phyloP scores from a whole-genome alignment of 2,113 vertebrate genomes.

The Toxostoma redivivum region DNA sequence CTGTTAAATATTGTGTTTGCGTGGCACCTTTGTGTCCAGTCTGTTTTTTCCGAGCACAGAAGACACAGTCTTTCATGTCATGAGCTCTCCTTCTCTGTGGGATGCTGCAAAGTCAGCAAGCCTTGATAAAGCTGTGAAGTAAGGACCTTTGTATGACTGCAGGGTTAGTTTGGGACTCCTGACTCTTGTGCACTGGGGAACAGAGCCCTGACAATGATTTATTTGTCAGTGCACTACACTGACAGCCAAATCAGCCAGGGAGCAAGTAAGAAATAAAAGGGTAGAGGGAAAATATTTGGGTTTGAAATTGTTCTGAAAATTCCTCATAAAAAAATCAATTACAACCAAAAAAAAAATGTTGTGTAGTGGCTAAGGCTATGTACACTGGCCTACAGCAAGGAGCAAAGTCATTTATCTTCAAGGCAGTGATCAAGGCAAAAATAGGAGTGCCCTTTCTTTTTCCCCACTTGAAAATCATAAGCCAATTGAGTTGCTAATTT shows the following conservation, averaged over 20 bases:
- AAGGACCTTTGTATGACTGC: neutral
- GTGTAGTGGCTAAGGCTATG: neutral
- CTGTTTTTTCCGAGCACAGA: neutral
- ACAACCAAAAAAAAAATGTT: neutral
- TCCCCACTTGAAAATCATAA: neutral
- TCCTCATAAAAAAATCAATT: slow-evolving; percentile 66
- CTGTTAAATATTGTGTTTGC: neutral
- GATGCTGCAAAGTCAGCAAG: neutral
- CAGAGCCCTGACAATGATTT: slow-evolving; percentile 52
- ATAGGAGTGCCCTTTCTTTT: neutral
- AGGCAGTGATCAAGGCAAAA: neutral
- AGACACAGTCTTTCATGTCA: neutral
- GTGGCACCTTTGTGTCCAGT: neutral
- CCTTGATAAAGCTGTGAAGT: neutral
- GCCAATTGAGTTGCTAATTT: slow-evolving; percentile 27
- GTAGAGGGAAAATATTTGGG: slow-evolving; percentile 33
- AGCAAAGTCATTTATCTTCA: slow-evolving; percentile 56
- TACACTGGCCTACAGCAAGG: neutral
- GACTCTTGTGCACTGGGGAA: neutral
- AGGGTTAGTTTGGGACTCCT: neutral
- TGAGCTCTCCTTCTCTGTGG: neutral
- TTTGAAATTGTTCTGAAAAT: slow-evolving; percentile 62
- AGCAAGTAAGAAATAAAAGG: slow-evolving; percentile 46
- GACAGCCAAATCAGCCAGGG: slow-evolving; percentile 37
- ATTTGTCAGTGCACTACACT: slow-evolving; percentile 29